Base-by-base conservation (phyloP, 2,113 vertebrate species). In the Corythornis madagascariensis region DNA sequence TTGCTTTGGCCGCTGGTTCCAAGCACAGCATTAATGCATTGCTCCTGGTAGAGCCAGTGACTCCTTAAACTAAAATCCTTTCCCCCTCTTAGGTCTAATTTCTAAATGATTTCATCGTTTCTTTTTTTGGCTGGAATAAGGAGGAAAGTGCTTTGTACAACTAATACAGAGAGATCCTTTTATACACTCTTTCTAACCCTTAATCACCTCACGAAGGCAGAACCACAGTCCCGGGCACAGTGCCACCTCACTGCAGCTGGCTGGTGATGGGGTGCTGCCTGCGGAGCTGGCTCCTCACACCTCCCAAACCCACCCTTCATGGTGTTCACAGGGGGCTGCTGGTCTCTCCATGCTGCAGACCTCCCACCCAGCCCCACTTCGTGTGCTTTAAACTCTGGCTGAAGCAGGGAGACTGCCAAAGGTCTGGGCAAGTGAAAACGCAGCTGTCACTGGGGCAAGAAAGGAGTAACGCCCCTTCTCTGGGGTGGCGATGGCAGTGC, bases 311-410 rank as follows among this genome's bases (percentile, higher is more conserved):
- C n/a, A 6, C 47, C 53, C 59, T 22, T 29, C 8, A 2, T 3
- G 2, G 35, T 11, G 64, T n/a, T 35, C 40, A 4, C 16, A 3
- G 52, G 21, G 31, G 9, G 16, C 56, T 86, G 72, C 42, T 55
- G 11, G 10, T 35, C 47, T 60, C 65, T 15, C 31, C 1, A 21
- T 26, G 1, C 47, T 24, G 16, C 73, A 13, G 9, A 13, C 18
- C 16, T 47, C 9, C 38, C 20, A 3, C 45, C 21, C 2, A 0
- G 60, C 33, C 63, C 42, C 83, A 7, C 8, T 3, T 24, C 38
- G 1, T 11, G 8, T 17, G 12, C 48, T 16, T 6, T 0, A 6
- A 21, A 57, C 66, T 6, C 40, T 6, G 0, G 9, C 15, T 2
- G 42, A 4, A 10, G 53, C 40, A 5, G 9, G 21, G 6, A 25